Base-by-base conservation (phyloP, 2,113 vertebrate species). In the Eclectus roratus region DNA sequence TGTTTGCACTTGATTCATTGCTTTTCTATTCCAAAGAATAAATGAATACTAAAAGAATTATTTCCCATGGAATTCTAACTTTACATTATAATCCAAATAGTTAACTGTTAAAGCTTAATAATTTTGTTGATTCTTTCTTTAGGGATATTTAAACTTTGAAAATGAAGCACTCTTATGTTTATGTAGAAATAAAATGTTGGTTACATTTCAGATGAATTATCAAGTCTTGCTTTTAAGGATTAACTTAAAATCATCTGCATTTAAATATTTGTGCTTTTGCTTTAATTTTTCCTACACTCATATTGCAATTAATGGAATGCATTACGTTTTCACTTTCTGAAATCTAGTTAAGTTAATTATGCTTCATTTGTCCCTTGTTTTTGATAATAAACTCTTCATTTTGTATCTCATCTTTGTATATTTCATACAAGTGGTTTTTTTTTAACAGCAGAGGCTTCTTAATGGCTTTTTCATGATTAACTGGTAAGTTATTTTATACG, bases 1-100 rank as follows among this genome's bases (percentile, higher is more conserved):
- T 92, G 17, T 90, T 91, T 95, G 46, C 46, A 17, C 31, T 95
- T 91, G 15, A 25, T 50, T 94, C 46, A 63, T 78, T 94, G 25
- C 17, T 91, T 16, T 80, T 74, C 68, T 88, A 25, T 29, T 90
- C 21, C 70, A 39, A 83, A 80, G 46, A 91, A 49, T 58, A 15
- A 93, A 53, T 52, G 13, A 91, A 33, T 88, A 19, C 9, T 46
- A 43, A 66, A 49, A 94, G 5, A 44, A 93, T 79, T 81, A 5
- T 29, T 89, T 96, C 65, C 31, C 12, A 31, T 66, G 41, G 27
- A 93, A 72, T 93, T 85, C 7, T 56, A 93, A 49, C 1, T 10
- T 72, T 94, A 82, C 84, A 52, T 81, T 64, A 41, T 28, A 64
- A 70, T 58, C 43, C 5, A 80, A 68, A 39, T 21, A 21, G 17